Percentiles rank a stretch among this genome's conserved stretches.
These are phyloP conservation scores for Ylistrum balloti DNA, from an alignment of 1,140 invertebrate species.

Conservation along the genomic window DNA sequence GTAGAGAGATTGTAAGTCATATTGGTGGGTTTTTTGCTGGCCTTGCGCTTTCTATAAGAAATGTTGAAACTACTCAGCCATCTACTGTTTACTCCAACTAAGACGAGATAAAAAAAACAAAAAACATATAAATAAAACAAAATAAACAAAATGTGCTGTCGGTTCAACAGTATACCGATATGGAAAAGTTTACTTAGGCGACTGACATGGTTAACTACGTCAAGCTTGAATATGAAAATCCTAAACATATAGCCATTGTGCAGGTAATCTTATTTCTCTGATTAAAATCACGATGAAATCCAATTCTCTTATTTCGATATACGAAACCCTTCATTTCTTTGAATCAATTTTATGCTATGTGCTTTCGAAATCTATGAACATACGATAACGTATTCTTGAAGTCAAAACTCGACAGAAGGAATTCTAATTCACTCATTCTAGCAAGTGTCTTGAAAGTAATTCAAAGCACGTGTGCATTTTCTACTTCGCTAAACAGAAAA, in stretches of 20 bases:
- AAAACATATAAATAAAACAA: neutral
- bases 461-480: slow-evolving; percentile 37
- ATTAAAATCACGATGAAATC: neutral
- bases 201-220: too few species aligned
- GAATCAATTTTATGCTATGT: slow-evolving; percentile 3
- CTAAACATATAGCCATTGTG: neutral
- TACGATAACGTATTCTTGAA: neutral
- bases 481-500: neutral
- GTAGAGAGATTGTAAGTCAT: neutral
- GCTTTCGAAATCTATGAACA: neutral
- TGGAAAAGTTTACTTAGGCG: too few species aligned
- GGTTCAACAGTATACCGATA: too few species aligned
- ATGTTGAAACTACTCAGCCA: neutral
- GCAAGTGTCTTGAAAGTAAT: slow-evolving; percentile 21
- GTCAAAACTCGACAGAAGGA: neutral
- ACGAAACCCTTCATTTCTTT: slow-evolving; percentile 23
- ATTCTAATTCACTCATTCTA: slow-evolving; percentile 16
- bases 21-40: neutral
- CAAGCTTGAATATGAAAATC: too few species aligned
- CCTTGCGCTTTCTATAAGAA: neutral
- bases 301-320: neutral
- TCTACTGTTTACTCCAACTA: neutral
- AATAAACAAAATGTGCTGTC: neutral
- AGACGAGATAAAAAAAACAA: neutral
- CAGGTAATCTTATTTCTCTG: neutral